These are phyloP conservation scores for Lasioglossum calceatum DNA, from an alignment of 2,888 invertebrate genomes.

Conservation along the genomic window DNA sequence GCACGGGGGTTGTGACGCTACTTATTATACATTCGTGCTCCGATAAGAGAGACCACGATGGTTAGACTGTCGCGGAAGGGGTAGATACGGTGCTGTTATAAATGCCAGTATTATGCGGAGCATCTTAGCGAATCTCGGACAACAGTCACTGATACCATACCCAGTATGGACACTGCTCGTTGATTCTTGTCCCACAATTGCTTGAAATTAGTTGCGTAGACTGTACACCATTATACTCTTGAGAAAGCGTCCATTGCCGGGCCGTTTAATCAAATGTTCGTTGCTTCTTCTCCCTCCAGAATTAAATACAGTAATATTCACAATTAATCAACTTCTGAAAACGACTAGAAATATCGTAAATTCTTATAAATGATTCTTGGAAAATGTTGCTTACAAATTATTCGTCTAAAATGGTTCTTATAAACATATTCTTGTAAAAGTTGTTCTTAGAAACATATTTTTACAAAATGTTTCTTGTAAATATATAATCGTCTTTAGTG, in stretches of 20 bases:
- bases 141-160: slow-evolving; percentile 58
- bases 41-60: slow-evolving; percentile 76
- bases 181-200: slow-evolving; percentile 34
- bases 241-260: not conserved
- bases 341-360: not conserved
- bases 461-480: too few relatives aligned
- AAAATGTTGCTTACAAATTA: too few relatives aligned
- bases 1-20: slow-evolving; percentile 79
- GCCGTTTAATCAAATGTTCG: not conserved
- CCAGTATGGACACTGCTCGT: slow-evolving; percentile 30
- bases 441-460: too few relatives aligned
- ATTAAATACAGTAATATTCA: not conserved
- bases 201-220: not conserved
- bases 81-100: slow-evolving; percentile 84
- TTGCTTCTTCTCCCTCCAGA: not conserved
- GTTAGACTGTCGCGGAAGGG: slow-evolving; percentile 79
- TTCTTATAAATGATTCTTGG: not conserved
- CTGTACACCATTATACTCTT: slow-evolving; percentile 2
- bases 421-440: too few relatives aligned
- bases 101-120: slow-evolving; percentile 83
- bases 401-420: too few relatives aligned
- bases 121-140: slow-evolving; percentile 73
- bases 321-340: not conserved
- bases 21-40: slow-evolving; percentile 83
- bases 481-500: too few relatives aligned